These are phyloP conservation scores for Python bivittatus DNA, from an alignment of 2,113 vertebrate species.

Conservation along the genomic window DNA sequence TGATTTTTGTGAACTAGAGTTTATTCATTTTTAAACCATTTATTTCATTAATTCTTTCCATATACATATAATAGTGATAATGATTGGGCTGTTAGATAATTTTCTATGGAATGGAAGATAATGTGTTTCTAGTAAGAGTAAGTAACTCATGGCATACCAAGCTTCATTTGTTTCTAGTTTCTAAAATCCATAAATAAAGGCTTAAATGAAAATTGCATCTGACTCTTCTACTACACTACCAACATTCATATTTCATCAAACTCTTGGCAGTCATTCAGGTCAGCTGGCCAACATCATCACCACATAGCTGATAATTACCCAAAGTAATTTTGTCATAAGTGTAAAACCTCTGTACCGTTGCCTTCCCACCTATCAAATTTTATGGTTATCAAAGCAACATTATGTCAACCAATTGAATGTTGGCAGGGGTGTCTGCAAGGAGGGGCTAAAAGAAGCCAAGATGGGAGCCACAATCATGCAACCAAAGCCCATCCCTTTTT, in stretches of 20 bases:
- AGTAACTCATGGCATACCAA: not conserved
- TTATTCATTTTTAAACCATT: not conserved
- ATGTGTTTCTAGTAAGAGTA: not conserved
- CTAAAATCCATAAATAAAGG: not conserved
- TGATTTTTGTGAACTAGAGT: not conserved
- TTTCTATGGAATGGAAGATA: not conserved
- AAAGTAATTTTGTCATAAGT: not conserved
- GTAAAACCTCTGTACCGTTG: not conserved
- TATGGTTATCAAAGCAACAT: not conserved
- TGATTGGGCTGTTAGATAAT: not conserved
- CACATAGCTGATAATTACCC: not conserved
- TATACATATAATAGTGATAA: not conserved
- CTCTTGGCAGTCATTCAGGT: not conserved
- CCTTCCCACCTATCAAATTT: not conserved
- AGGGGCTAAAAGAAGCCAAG: not conserved
- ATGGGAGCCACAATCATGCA: not conserved
- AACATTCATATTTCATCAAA: not conserved
- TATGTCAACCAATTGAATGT: not conserved
- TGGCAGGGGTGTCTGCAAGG: not conserved
- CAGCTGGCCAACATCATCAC: not conserved
- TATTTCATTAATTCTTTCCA: not conserved
- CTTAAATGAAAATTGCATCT: not conserved
- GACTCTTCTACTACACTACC: not conserved
- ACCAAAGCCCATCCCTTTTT: not conserved
- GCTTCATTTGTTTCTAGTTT: not conserved